Evolutionary conservation across 2,113 vertebrate genomes (phyloP).

Genomic region (Silurus asotus): DNA sequence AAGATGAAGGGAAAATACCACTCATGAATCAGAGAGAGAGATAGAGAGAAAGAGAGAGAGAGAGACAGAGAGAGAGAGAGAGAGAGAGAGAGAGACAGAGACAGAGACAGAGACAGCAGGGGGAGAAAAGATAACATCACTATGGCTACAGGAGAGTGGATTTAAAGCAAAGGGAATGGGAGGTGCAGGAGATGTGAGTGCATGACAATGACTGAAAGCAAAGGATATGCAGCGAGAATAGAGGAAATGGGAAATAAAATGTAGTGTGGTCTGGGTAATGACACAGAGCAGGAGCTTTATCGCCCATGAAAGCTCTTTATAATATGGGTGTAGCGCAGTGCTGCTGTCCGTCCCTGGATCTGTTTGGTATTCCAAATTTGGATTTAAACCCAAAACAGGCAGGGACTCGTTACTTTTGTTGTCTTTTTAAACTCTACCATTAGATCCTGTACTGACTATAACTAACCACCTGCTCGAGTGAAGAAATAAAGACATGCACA

Average conservation of each 20-base stretch:
- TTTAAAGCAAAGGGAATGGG: conserved; percentile 36
- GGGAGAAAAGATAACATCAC: conserved; percentile 55
- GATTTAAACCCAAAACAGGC: neutral
- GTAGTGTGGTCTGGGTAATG: conserved; percentile 19
- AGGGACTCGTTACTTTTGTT: neutral
- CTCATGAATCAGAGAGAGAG: conserved; percentile 32
- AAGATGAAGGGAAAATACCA: conserved; percentile 48
- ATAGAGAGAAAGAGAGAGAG: conserved; percentile 38
- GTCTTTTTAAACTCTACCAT: neutral
- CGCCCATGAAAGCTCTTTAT: neutral
- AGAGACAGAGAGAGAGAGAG: conserved; percentile 26
- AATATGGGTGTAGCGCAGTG: neutral
- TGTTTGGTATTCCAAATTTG: neutral
- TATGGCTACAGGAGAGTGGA: conserved; percentile 28
- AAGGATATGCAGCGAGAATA: neutral
- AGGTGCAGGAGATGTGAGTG: neutral
- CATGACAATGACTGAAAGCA: conserved; percentile 6
- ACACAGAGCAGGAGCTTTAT: conserved; percentile 14
- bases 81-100: conserved; percentile 28
- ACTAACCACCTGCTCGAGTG: neutral
- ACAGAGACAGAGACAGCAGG: too few relatives aligned
- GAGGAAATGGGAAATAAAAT: conserved; percentile 21
- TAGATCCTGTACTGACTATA: neutral
- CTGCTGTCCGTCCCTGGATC: neutral
- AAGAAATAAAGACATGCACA: conserved; percentile 27